These are phyloP conservation scores for Sebastes oblongus DNA, from an alignment of 2,797 vertebrate species.

Conservation along the genomic window DNA sequence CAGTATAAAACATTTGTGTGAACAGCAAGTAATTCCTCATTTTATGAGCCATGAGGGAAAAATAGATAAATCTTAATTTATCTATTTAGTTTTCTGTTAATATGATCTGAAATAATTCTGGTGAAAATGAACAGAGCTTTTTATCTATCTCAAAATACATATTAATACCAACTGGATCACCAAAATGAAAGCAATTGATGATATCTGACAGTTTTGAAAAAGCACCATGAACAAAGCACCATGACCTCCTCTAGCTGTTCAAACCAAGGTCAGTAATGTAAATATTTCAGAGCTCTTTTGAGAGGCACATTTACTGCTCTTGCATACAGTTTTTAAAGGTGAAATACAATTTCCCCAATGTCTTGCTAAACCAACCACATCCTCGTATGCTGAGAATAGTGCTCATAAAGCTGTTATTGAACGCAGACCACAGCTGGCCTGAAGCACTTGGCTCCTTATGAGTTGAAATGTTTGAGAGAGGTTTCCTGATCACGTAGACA, in stretches of 20 bases:
- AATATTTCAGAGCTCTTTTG: background rate
- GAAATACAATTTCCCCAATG: background rate
- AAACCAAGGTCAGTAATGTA: background rate
- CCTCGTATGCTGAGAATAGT: background rate
- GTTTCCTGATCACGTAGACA: constrained; percentile 2
- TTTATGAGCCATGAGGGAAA: too few relatives aligned
- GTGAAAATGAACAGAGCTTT: background rate
- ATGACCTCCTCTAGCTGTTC: background rate
- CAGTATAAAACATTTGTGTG: background rate
- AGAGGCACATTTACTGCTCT: background rate
- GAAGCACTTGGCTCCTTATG: constrained; percentile 17
- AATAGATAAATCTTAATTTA: too few relatives aligned
- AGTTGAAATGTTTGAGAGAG: constrained; percentile 16
- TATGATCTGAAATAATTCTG: background rate
- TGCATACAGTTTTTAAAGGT: background rate
- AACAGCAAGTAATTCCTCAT: background rate
- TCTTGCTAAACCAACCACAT: background rate
- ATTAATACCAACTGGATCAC: background rate
- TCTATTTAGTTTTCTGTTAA: background rate
- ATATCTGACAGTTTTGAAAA: background rate
- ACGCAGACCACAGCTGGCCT: background rate
- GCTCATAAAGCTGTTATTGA: background rate
- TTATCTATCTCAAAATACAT: background rate
- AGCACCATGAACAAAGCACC: background rate
- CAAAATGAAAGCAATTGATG: background rate